Conservation (phyloP, 2,888 invertebrate genomes). For the Noctua pronuba region DNA sequence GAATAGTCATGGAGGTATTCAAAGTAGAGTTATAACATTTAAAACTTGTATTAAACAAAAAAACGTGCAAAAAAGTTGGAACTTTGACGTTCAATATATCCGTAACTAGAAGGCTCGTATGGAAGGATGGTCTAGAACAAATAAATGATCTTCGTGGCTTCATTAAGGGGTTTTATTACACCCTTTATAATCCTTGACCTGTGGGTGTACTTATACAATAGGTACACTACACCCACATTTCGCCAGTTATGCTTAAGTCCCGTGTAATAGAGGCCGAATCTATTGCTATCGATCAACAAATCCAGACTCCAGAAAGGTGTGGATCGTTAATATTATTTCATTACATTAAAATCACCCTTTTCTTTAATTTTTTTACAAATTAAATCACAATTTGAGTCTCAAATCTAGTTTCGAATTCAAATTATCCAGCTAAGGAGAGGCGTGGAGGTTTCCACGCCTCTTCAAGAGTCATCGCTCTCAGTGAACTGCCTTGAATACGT, state of each 20-base stretch:
- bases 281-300: background rate
- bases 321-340: background rate
- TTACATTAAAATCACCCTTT: background rate
- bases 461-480: slow-evolving; percentile 16
- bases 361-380: background rate
- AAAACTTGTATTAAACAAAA: too few relatives aligned
- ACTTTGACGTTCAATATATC: too few relatives aligned
- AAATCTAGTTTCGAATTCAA: background rate
- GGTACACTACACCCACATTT: background rate
- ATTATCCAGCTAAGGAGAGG: background rate
- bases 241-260: background rate
- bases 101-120: too few relatives aligned
- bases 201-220: too few relatives aligned
- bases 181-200: too few relatives aligned
- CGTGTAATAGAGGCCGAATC: background rate
- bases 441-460: background rate
- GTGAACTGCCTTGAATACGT: slow-evolving; percentile 28
- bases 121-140: too few relatives aligned
- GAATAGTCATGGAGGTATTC: background rate
- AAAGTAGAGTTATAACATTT: too few relatives aligned
- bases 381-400: background rate
- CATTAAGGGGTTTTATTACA: too few relatives aligned
- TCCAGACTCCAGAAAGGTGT: background rate
- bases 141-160: too few relatives aligned
- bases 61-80: too few relatives aligned